These are phyloP conservation scores for Lydus trimaculatus DNA, from an alignment of 2,888 invertebrate genomes.

Conservation along the genomic window DNA sequence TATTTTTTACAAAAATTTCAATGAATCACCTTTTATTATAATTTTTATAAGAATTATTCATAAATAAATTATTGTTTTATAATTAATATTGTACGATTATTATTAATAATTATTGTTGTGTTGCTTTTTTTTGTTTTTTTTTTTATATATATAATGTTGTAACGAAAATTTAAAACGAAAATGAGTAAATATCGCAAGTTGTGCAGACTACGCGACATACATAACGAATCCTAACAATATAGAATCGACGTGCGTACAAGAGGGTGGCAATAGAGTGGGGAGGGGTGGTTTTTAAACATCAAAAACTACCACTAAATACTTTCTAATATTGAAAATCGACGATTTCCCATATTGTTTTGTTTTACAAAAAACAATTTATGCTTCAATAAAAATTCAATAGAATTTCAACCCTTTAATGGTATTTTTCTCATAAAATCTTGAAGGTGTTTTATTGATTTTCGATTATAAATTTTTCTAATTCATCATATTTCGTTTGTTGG, in stretches of 20 bases:
- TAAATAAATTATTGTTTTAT: neutral
- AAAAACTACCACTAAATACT: neutral
- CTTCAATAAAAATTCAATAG: no score
- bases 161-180: constrained; percentile 33
- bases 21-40: neutral
- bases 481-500: neutral
- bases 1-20: neutral
- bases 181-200: constrained; percentile 45
- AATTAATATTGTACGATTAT: neutral
- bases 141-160: no score
- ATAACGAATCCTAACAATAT: constrained; percentile 47
- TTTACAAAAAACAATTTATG: no score
- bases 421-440: neutral
- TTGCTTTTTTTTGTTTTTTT: neutral
- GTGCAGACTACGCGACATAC: constrained; percentile 51
- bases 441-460: neutral
- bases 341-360: neutral
- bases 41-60: neutral
- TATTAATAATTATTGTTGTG: neutral
- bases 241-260: constrained; percentile 52
- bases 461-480: neutral
- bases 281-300: constrained; percentile 35
- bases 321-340: neutral
- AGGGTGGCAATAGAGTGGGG: constrained; percentile 40
- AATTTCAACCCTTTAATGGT: no score